phyloP scores from a whole-genome alignment of 2,113 vertebrate species.

The Dermatemys mawii region DNA sequence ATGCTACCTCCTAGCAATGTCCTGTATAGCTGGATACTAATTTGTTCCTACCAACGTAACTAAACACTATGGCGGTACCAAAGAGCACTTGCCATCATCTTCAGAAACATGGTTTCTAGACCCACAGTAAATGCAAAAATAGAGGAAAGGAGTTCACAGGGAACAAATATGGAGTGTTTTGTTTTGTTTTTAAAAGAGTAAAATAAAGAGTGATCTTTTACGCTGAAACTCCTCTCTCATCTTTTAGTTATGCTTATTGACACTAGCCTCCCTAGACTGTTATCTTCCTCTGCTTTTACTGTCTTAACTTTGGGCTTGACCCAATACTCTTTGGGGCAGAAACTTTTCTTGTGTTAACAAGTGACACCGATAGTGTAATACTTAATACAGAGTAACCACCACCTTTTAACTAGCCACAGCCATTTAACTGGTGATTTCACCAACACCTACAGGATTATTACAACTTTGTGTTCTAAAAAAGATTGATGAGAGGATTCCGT shows the following conservation, averaged over 20 bases:
- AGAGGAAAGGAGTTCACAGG: neutral
- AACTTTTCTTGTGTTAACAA: neutral
- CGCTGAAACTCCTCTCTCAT: neutral
- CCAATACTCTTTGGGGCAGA: neutral
- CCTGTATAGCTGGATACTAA: rapidly evolving
- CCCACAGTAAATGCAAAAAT: neutral
- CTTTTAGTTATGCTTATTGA: neutral
- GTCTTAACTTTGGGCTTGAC: neutral
- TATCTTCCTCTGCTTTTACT: neutral
- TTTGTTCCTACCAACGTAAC: neutral
- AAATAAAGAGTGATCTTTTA: neutral
- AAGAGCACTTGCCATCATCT: neutral
- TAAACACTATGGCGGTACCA: neutral
- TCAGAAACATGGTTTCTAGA: neutral
- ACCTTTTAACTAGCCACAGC: neutral
- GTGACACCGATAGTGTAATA: neutral
- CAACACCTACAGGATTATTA: neutral
- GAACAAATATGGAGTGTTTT: neutral
- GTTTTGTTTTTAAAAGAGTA: neutral
- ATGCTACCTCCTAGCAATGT: neutral
- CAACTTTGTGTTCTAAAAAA: neutral
- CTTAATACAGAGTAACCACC: neutral
- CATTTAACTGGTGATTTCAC: neutral
- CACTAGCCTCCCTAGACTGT: neutral
- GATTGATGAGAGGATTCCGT: neutral